Conservation (phyloP, 2,113 vertebrate genomes). For the Synchiropus splendidus region DNA sequence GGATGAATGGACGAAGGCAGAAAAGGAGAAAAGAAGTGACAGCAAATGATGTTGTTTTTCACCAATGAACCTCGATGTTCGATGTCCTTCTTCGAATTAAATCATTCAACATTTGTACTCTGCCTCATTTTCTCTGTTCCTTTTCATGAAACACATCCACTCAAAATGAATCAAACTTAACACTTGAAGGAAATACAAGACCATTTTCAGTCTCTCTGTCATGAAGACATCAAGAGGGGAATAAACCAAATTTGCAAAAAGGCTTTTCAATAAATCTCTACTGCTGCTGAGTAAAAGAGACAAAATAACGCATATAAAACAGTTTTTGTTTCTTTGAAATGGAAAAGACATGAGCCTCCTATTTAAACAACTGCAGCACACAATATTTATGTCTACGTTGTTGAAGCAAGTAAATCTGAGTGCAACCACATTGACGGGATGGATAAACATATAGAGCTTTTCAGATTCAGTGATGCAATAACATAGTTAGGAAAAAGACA, state of each 20-base stretch:
- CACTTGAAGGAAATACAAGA: no score
- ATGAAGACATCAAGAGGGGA: no score
- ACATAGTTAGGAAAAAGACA: slow-evolving; percentile 15
- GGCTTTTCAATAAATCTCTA: no score
- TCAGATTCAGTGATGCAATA: slow-evolving; percentile 11
- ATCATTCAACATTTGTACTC: slow-evolving; percentile 22
- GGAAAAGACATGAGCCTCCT: no score
- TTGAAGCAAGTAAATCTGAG: neutral
- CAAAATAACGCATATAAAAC: no score
- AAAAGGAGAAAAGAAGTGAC: slow-evolving; percentile 26
- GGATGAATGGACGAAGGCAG: slow-evolving; percentile 23
- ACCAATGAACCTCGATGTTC: slow-evolving; percentile 5
- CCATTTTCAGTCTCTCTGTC: slow-evolving; percentile 8
- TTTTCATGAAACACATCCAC: no score
- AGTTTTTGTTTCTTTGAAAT: no score
- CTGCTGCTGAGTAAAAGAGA: no score
- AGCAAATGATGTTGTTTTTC: slow-evolving; percentile 17
- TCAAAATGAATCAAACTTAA: no score
- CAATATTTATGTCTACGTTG: neutral
- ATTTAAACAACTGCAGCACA: neutral
- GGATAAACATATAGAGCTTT: slow-evolving; percentile 15
- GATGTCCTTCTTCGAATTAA: slow-evolving; percentile 18
- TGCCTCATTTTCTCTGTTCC: slow-evolving; percentile 7
- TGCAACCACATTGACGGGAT: slow-evolving; percentile 14
- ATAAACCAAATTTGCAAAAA: no score